These are phyloP conservation scores for Ammospiza caudacuta DNA, from an alignment of 2,113 vertebrate genomes.

Conservation along the genomic window DNA sequence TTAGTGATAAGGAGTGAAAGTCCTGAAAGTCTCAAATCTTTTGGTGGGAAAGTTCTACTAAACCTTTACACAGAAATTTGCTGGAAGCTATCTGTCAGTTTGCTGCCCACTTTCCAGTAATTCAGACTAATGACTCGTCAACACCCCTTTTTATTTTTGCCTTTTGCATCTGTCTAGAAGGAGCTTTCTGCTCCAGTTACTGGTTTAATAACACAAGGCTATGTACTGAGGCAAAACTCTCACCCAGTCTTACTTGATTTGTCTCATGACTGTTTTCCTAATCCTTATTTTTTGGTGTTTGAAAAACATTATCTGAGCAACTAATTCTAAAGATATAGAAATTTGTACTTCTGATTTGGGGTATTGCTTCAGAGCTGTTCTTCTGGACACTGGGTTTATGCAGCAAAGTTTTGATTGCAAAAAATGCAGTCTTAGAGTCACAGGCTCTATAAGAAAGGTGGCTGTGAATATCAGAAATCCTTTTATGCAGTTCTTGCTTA, in stretches of 20 bases:
- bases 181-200: slow-evolving; percentile 59
- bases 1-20: neutral
- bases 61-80: neutral
- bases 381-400: neutral
- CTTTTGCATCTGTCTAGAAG: slow-evolving; percentile 47
- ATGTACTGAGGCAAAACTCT: neutral
- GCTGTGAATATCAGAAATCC: neutral
- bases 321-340: neutral
- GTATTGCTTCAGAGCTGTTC: neutral
- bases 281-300: neutral
- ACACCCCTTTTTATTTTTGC: neutral
- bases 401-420: neutral
- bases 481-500: neutral
- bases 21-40: neutral
- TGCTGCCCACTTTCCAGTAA: slow-evolving; percentile 34
- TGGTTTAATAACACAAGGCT: slow-evolving; percentile 14
- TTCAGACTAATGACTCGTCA: slow-evolving; percentile 52
- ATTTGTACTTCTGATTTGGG: neutral
- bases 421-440: neutral
- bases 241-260: neutral
- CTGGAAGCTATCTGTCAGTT: slow-evolving; percentile 59
- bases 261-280: neutral
- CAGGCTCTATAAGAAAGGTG: neutral
- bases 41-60: neutral
- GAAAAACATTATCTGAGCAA: neutral